Evolutionary conservation across 2,888 invertebrate genomes (phyloP).

Genomic region (Auanema sp.): DNA sequence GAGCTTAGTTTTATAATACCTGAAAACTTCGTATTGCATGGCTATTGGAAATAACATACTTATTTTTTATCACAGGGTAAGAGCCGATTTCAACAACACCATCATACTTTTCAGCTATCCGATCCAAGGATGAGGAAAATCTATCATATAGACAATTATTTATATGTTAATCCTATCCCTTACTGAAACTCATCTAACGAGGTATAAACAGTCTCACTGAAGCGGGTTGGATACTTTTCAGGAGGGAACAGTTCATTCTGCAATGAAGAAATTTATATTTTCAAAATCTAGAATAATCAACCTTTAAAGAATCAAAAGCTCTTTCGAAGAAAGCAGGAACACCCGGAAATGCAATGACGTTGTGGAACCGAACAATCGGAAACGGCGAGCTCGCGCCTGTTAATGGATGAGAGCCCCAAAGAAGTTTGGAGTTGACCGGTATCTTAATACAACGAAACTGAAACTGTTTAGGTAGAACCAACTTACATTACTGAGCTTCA

Average conservation of each 20-base stretch:
- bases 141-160: slow-evolving; percentile 1
- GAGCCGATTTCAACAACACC: slow-evolving; percentile 70
- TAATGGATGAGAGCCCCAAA: slow-evolving; percentile 65
- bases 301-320: slow-evolving; percentile 66
- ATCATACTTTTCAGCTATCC: slow-evolving; percentile 67
- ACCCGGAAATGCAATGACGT: slow-evolving; percentile 77
- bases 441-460: slow-evolving; percentile 57
- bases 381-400: slow-evolving; percentile 68
- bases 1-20: slow-evolving; percentile 69
- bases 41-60: slow-evolving; percentile 46
- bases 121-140: slow-evolving; percentile 67
- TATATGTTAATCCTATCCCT: background rate
- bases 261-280: slow-evolving; percentile 7
- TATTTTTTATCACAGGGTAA: slow-evolving; percentile 69
- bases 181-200: slow-evolving; percentile 64
- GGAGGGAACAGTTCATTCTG: slow-evolving; percentile 56
- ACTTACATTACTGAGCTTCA: slow-evolving; percentile 27
- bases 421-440: slow-evolving; percentile 66
- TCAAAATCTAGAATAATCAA: slow-evolving; percentile 17
- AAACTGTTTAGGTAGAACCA: slow-evolving; percentile 4
- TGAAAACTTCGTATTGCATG: slow-evolving; percentile 38
- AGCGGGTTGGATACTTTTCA: slow-evolving; percentile 30
- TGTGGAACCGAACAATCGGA: slow-evolving; percentile 65
- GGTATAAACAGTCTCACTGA: slow-evolving; percentile 62
- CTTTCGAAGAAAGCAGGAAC: slow-evolving; percentile 71